Conservation (phyloP, 2,888 invertebrate genomes). For the Nomada flava region DNA sequence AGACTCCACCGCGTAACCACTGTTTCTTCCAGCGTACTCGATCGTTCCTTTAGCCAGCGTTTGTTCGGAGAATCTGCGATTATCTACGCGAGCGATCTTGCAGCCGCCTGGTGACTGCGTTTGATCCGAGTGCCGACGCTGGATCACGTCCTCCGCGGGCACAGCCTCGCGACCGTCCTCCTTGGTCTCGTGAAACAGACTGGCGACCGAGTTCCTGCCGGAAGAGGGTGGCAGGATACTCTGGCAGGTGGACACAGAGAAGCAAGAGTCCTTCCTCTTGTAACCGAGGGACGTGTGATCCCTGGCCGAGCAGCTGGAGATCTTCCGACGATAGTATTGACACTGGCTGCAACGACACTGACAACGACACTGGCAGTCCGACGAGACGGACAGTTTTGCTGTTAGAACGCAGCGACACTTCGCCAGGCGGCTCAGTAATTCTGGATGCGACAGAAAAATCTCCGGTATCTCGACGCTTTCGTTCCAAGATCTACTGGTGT, state of each 20-base stretch:
- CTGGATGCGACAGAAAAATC: constrained; percentile 67
- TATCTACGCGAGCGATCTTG: constrained; percentile 65
- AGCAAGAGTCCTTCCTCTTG: constrained; percentile 73
- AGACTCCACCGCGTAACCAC: constrained; percentile 12
- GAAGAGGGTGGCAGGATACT: constrained; percentile 74
- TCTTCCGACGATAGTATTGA: constrained; percentile 64
- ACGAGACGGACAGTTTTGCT: constrained; percentile 46
- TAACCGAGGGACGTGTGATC: constrained; percentile 55
- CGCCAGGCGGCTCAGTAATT: constrained; percentile 53
- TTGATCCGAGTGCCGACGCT: constrained; percentile 75
- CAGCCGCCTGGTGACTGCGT: constrained; percentile 55
- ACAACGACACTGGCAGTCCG: constrained; percentile 56
- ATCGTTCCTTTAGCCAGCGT: constrained; percentile 45
- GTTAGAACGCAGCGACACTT: constrained; percentile 62
- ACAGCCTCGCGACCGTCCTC: constrained; percentile 35
- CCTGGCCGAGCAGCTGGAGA: constrained; percentile 58
- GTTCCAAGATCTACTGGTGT: constrained; percentile 69
- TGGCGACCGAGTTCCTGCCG: constrained; percentile 70
- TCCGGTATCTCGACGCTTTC: constrained; percentile 74
- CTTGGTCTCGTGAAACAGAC: constrained; percentile 61
- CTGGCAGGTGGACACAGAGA: constrained; percentile 79
- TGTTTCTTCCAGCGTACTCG: constrained; percentile 44
- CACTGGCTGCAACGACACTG: constrained; percentile 67
- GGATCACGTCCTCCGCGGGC: constrained; percentile 44
- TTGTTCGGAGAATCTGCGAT: constrained; percentile 71